Base-by-base conservation (phyloP, 2,113 vertebrate genomes). In the Mohoua ochrocephala region DNA sequence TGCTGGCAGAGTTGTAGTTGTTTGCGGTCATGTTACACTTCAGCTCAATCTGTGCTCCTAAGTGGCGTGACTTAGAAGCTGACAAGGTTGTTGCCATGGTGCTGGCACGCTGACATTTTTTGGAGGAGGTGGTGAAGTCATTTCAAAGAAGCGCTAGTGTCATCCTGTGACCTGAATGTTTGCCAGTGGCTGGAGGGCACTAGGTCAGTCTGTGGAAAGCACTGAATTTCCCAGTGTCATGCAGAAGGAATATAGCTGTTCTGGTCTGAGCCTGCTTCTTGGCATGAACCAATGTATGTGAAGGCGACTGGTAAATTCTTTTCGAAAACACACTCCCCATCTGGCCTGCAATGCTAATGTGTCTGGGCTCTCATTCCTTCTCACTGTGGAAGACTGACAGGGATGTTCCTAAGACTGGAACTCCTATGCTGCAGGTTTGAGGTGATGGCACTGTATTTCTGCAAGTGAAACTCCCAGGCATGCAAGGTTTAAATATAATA, bases 91-190 rank as follows among this genome's bases (percentile, higher is more conserved):
- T 26, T 75, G 42, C 28, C 67, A 35, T 4, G 2, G 24, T 22
- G 21, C 41, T 53, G 19, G 27, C 59, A 56, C 0, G 6, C 15
- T 41, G 23, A n/a, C 3, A 3, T 15, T 57, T 84, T 84, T 39
- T 33, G 27, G 39, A 81, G 39, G 10, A 2, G 0, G 4, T 11
- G 2, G 11, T 28, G 42, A 23, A 7, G 10, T 28, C 19, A 6
- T 78, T 60, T 59, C 26, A 53, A 45, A 77, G 17, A 61, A 54
- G 7, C 0, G 0, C 42, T 33, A 17, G 15, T 61, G 64, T 87
- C 24, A 11, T 71, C 17, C 18, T 71, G 37, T 57, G 47, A 30
- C 37, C 53, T 59, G 39, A 71, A 45, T 33, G 23, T 7, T 42
- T 50, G 15, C 19, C 74, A 45, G 6, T 2, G 8, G 11, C 23